A percentile compares a stretch with the other conserved stretches of the same genome.
Conservation (phyloP, 2,888 invertebrate species). For the Loripinus fragilis region DNA sequence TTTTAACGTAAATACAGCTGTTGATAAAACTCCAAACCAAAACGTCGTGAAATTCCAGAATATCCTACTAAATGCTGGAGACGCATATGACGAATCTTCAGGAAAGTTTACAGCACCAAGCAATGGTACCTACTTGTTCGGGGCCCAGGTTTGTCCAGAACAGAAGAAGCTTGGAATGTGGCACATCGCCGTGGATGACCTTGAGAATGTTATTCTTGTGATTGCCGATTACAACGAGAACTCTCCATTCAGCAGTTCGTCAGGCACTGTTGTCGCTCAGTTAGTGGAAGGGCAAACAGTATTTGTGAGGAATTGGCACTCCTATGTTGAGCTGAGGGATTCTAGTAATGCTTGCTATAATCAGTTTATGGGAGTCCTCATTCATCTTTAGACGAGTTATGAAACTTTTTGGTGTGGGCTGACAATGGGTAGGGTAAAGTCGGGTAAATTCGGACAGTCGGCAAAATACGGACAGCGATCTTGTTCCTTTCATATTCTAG, state of each 20-base stretch:
- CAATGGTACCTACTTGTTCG: slow-evolving; percentile 46
- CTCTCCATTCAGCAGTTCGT: not conserved
- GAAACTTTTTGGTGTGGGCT: too few relatives aligned
- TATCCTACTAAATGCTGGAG: slow-evolving; percentile 45
- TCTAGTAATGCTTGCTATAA: not conserved
- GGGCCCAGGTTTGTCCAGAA: not conserved
- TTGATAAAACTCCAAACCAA: not conserved
- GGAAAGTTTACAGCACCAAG: slow-evolving; percentile 52
- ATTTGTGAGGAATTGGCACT: not conserved
- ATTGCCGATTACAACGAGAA: not conserved
- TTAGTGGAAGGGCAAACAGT: not conserved
- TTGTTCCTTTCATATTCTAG: too few relatives aligned
- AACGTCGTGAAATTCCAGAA: not conserved
- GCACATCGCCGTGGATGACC: not conserved
- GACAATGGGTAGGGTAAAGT: too few relatives aligned
- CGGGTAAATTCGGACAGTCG: too few relatives aligned
- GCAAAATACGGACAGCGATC: too few relatives aligned
- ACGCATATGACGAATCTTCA: slow-evolving; percentile 46
- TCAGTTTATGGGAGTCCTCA: not conserved
- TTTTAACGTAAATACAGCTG: not conserved
- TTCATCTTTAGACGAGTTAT: not conserved
- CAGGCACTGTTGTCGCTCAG: not conserved
- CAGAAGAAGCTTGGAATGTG: not conserved
- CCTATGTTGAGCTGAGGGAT: not conserved
- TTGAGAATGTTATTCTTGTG: not conserved